Evolutionary conservation across 2,797 vertebrate genomes (phyloP).

Genomic region (Rachycentron canadum): DNA sequence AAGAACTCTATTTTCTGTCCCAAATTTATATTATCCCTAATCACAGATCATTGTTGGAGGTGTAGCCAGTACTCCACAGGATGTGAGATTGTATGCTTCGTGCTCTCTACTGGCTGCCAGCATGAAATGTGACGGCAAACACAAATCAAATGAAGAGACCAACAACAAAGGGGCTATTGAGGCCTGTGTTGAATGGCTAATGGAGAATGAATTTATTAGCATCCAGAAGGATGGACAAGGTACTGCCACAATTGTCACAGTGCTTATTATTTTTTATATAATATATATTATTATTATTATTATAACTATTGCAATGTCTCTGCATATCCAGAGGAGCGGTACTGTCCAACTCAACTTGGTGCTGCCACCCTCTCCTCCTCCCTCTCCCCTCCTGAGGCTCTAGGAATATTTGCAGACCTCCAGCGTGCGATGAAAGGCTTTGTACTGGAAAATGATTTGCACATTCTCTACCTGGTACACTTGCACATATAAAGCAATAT

Average conservation of each 20-base stretch:
- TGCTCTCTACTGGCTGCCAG: conserved; percentile 93
- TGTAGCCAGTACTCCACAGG: conserved; percentile 91
- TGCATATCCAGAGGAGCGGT: conserved; percentile 82
- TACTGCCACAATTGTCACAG: conserved; percentile 17
- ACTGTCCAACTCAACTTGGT: conserved; percentile 94
- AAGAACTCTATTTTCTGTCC: background rate
- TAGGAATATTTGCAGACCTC: conserved; percentile 97
- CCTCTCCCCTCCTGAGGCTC: conserved; percentile 93
- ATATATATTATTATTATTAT: background rate
- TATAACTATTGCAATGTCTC: conserved; percentile 17
- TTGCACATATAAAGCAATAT: background rate
- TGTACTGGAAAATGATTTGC: conserved; percentile 96
- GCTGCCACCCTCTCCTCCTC: conserved; percentile 95
- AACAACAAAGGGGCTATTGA: conserved; percentile 87
- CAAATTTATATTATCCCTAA: conserved; percentile 5
- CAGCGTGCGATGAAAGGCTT: conserved; percentile 99
- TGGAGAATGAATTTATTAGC: conserved; percentile 96
- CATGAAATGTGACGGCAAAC: conserved; percentile 71
- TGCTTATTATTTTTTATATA: background rate
- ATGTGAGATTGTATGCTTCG: conserved; percentile 91
- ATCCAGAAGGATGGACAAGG: conserved; percentile 82
- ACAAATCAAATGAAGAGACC: conserved; percentile 57
- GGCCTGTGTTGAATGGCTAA: conserved; percentile 92
- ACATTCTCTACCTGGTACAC: conserved; percentile 95
- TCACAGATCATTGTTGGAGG: conserved; percentile 94